These are phyloP conservation scores for Carcina quercana DNA, from an alignment of 2,888 invertebrate species.

Conservation along the genomic window DNA sequence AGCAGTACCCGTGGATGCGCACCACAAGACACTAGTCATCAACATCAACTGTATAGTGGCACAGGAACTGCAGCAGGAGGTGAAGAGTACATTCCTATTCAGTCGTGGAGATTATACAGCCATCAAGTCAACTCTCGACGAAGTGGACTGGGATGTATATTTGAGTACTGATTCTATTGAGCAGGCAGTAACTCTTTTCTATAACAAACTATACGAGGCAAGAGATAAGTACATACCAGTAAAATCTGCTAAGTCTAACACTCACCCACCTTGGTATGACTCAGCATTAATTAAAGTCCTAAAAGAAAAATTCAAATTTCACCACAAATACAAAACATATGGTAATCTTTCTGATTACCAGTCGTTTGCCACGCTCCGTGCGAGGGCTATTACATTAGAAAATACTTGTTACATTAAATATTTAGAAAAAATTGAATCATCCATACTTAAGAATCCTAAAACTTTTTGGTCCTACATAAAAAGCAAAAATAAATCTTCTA, in stretches of 20 bases:
- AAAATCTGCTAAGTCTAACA: slow-evolving; percentile 1
- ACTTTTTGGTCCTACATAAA: slow-evolving; percentile 16
- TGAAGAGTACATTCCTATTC: slow-evolving; percentile 4
- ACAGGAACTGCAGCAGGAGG: background rate
- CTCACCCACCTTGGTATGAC: slow-evolving; percentile 15
- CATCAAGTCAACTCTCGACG: slow-evolving; percentile 1
- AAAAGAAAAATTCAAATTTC: slow-evolving; percentile 10
- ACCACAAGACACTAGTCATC: slow-evolving; percentile 10
- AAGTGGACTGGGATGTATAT: slow-evolving; percentile 3
- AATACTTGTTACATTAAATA: slow-evolving; percentile 9
- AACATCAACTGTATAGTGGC: background rate
- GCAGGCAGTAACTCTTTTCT: slow-evolving; percentile 3
- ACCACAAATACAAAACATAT: slow-evolving; percentile 5
- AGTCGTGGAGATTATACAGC: slow-evolving; percentile 8
- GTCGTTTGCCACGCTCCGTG: slow-evolving; percentile 9
- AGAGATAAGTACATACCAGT: slow-evolving; percentile 6
- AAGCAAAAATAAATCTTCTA: slow-evolving; percentile 8
- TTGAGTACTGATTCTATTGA: slow-evolving; percentile 1
- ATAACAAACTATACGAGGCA: slow-evolving; percentile 3
- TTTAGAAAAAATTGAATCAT: slow-evolving; percentile 9
- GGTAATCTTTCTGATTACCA: slow-evolving; percentile 8
- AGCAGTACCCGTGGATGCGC: slow-evolving; percentile 6
- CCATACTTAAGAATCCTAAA: slow-evolving; percentile 13
- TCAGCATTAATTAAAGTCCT: slow-evolving; percentile 14
- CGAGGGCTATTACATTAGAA: slow-evolving; percentile 11